Percentiles rank a stretch among this genome's conserved stretches.
These are phyloP conservation scores for Flexamia atlantica DNA, from an alignment of 2,888 invertebrate genomes.

Conservation along the genomic window DNA sequence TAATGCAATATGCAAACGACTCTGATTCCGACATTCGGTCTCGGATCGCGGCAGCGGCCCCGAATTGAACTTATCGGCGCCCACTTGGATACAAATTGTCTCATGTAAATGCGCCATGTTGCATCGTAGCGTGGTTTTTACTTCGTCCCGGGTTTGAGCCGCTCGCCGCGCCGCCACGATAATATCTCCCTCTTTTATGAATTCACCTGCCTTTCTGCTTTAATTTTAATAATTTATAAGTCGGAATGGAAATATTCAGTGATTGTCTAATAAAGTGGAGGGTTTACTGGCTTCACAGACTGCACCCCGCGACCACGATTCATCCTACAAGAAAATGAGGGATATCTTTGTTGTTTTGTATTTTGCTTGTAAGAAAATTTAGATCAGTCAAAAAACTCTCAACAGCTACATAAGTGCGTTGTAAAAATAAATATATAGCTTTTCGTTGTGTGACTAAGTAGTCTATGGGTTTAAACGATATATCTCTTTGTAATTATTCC, in stretches of 20 bases:
- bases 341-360: not conserved
- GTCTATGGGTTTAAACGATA: too few species aligned
- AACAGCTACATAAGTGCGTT: too few species aligned
- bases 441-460: too few species aligned
- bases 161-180: conserved; percentile 12
- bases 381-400: not conserved
- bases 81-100: conserved; percentile 40
- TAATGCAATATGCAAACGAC: conserved; percentile 52
- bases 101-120: conserved; percentile 40
- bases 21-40: conserved; percentile 6
- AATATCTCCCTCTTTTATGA: conserved; percentile 33
- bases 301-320: not conserved
- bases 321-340: not conserved
- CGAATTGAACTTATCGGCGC: conserved; percentile 51
- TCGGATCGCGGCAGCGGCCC: conserved; percentile 26
- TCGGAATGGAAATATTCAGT: conserved; percentile 11
- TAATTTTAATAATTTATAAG: conserved; percentile 45
- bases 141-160: not conserved
- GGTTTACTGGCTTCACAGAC: conserved; percentile 8
- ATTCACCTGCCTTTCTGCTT: conserved; percentile 48
- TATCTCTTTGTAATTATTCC: too few species aligned
- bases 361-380: not conserved
- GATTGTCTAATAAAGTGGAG: conserved; percentile 26
- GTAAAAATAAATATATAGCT: too few species aligned
- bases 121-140: conserved; percentile 14